Base-by-base conservation (phyloP, 2,888 invertebrate species). In the Lathronympha strigana region DNA sequence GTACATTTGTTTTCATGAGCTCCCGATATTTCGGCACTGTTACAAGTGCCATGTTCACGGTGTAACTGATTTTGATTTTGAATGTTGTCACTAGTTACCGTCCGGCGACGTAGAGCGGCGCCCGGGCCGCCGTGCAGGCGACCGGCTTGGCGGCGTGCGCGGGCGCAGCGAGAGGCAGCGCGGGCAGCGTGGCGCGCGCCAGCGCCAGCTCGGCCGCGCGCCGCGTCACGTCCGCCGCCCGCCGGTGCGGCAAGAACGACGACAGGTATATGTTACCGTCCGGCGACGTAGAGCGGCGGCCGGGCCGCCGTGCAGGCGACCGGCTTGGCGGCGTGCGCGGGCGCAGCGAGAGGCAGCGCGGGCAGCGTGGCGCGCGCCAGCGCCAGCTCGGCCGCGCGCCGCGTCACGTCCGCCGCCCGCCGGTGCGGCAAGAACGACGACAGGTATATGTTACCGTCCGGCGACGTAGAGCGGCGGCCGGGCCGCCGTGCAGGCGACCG, bases 401-500 rank as follows among this genome's bases (percentile, higher is more conserved):
- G 84, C 66, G 93, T 92, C 69, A 92, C 93, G 69, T 94, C 94
- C 9, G 95, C 93, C 19, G 93, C 90, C 67, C 94, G 94, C 15
- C 95, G 90, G n/a, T n/a, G n/a, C n/a, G n/a, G n/a, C n/a, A n/a
- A n/a, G n/a, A n/a, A n/a, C n/a, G n/a, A n/a, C n/a, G 95, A 95
- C 71, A 94, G 93, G 72, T 93, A n/a, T n/a, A n/a, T 88, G n/a
- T 69, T 70, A 94, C 93, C 94, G 88, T 75, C 96, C 91, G 84
- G 90, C 96, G 60, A 97, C 79, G 80, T 93, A 96, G 28, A 95
- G 79, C 11, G 95, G 93, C 66, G 93, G 91, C 72, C 95, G 94
- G 3, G 83, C 82, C 71, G 94, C 94, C 1, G 83, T 81, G 2
- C 95, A 92, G 53, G 87, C 84, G 21, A 92, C 92, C 71, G 94